These are phyloP conservation scores for Salvelinus fontinalis DNA, from an alignment of 2,113 vertebrate genomes.

Conservation along the genomic window DNA sequence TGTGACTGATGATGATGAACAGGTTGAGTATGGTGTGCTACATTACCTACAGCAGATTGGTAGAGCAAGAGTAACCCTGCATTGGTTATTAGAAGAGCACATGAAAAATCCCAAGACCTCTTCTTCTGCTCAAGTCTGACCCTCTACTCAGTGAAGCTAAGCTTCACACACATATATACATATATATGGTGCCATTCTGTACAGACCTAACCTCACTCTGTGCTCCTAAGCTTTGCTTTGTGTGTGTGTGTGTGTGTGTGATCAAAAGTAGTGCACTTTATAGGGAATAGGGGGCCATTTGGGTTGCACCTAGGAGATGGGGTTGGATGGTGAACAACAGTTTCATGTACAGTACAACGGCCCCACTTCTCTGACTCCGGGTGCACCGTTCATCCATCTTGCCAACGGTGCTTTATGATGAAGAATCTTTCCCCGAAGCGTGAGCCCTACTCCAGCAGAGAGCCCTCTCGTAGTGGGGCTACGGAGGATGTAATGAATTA, in stretches of 20 bases:
- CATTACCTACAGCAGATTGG: neutral
- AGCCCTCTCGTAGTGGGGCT: constrained; percentile 80
- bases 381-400: neutral
- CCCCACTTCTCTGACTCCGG: neutral
- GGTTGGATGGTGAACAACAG: neutral
- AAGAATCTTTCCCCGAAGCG: constrained; percentile 85
- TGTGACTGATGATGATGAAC: neutral
- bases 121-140: neutral
- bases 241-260: no score
- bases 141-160: neutral
- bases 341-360: neutral
- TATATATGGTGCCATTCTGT: no score
- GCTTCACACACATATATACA: no score
- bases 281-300: no score
- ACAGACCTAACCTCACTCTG: no score
- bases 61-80: neutral
- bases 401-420: constrained; percentile 47
- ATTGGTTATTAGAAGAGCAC: neutral
- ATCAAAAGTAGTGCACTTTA: no score
- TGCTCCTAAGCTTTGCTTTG: no score
- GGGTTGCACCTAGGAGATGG: no score
- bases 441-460: constrained; percentile 75
- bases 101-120: neutral
- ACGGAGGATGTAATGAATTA: constrained; percentile 96
- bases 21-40: neutral